phyloP scores from a whole-genome alignment of 2,888 invertebrate genomes.

The Nephrotoma appendiculata region DNA sequence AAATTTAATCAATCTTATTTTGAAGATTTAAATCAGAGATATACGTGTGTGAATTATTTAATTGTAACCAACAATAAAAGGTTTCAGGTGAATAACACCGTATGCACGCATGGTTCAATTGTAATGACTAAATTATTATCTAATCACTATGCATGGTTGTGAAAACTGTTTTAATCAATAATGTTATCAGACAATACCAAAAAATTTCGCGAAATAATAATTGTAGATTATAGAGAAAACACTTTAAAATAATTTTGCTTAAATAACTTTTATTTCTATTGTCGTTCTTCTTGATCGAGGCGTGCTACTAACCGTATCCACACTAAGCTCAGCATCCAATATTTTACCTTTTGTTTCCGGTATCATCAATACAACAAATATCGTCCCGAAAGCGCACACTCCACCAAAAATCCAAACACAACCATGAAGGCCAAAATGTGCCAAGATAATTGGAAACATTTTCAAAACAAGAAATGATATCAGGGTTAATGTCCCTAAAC shows the following conservation, averaged over 20 bases:
- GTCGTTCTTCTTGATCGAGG: background rate
- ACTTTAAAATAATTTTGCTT: background rate
- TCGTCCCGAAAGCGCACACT: conserved; percentile 18
- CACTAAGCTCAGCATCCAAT: background rate
- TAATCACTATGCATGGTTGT: background rate
- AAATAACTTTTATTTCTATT: background rate
- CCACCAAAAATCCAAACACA: conserved; percentile 25
- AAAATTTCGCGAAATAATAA: background rate
- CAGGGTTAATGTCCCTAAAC: conserved; percentile 19
- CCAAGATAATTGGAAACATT: conserved; percentile 19
- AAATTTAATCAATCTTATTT: background rate
- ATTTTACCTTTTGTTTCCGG: conserved; percentile 27
- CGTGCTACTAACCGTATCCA: background rate
- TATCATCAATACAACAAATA: conserved; percentile 22
- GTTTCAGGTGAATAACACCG: background rate
- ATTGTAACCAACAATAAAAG: background rate
- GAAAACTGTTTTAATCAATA: background rate
- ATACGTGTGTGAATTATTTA: background rate
- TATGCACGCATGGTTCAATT: background rate
- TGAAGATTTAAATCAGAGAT: background rate
- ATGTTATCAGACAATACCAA: background rate
- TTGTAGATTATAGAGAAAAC: background rate
- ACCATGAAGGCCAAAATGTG: conserved; percentile 19
- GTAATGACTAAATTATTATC: background rate
- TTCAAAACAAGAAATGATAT: conserved; percentile 15